Evolutionary conservation across 2,797 vertebrate genomes (phyloP), one percentile per base, ranked within the genome.

Genomic region (Squalus acanthias): DNA sequence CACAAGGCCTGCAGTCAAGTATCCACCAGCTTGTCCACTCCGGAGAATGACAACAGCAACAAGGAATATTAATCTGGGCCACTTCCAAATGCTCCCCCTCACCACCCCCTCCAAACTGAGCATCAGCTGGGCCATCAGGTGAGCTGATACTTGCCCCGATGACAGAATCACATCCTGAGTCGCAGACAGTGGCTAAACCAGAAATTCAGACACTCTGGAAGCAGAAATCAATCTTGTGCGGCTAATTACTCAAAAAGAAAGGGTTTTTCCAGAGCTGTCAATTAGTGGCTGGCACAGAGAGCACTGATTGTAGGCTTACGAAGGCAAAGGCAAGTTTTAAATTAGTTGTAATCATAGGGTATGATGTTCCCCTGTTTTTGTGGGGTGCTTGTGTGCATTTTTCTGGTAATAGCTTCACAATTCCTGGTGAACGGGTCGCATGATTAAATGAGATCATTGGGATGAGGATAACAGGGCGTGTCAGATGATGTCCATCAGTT

Each of bases 181-280:
- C 60, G 1, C 29, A 92, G 60, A 46, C 20, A 8, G 79, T 79
- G 74, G 33, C n/a, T 46, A 50, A 85, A 46, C 17, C 82, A 85
- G 82, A 85, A 85, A 50, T 60, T n/a, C 29, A 92, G 26, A 72
- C 69, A 60, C 29, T 60, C 6, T 57, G 94, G 26, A 76, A 95
- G 2, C 46, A 76, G 46, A 57, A 57, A n/a, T 95, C 50, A 76
- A 57, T 60, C 53, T 95, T 53, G 39, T 95, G 69, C 8, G 22
- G 29, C 94, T 95, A 95, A 95, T 95, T 74, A 74, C 50, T 57
- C 94, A 76, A 57, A 70, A 65, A 65, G 60, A 92, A 91, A 65
- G 33, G 60, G 57, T 65, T 63, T 95, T 33, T 95, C 50, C 53
- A 3, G 29, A 76, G 29, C 94, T 95, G 94, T 53, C 70, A n/a